These are phyloP conservation scores for Pseudochirops cupreus DNA, from an alignment of 2,797 vertebrate species.

Conservation along the genomic window DNA sequence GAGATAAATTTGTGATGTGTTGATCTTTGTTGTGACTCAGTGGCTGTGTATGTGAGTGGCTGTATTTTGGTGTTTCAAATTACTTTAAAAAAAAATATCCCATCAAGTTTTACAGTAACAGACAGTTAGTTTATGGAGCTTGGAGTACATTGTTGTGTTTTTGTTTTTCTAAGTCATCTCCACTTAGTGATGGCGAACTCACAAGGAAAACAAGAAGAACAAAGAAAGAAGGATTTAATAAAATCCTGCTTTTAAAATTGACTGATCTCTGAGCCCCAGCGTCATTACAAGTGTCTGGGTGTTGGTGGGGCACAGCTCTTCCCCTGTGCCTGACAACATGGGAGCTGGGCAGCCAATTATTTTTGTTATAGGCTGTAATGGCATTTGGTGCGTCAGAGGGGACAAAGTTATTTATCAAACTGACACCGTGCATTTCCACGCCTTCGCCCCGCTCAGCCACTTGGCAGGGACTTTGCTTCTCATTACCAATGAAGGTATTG, in stretches of 20 bases:
- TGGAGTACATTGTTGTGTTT: neutral
- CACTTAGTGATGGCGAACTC: rapidly evolving
- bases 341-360: constrained; percentile 4
- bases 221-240: neutral
- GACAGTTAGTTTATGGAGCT: neutral
- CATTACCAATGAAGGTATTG: neutral
- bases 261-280: rapidly evolving
- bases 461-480: rapidly evolving
- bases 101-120: neutral
- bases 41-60: neutral
- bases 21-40: neutral
- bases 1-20: neutral
- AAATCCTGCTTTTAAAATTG: constrained; percentile 40
- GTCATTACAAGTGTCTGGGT: neutral
- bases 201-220: neutral
- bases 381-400: neutral
- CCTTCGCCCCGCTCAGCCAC: neutral
- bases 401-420: constrained; percentile 55
- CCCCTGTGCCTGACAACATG: rapidly evolving
- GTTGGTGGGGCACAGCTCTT: neutral
- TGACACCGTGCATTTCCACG: constrained; percentile 22
- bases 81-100: neutral
- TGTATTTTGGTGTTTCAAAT: neutral
- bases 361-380: constrained; percentile 36
- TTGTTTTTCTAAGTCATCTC: neutral